These are phyloP conservation scores for Poicephalus gulielmi DNA, from an alignment of 2,113 vertebrate species.

Conservation along the genomic window DNA sequence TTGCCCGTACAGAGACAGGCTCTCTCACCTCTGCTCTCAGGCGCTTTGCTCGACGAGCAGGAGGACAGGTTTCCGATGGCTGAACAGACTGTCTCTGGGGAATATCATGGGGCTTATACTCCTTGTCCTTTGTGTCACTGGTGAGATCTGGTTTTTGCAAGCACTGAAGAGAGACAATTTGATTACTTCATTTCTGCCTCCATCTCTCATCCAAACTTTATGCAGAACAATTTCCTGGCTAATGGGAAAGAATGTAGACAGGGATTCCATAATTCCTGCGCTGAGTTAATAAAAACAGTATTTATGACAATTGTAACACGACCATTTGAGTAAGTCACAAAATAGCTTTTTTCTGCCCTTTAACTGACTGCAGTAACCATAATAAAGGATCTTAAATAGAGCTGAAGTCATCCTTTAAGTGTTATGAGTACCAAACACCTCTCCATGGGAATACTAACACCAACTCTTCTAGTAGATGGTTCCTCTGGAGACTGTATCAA, in stretches of 20 bases:
- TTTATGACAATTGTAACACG: neutral
- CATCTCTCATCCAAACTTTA: neutral
- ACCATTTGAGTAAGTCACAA: neutral
- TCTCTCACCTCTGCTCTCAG: constrained; percentile 86
- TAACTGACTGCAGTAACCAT: neutral
- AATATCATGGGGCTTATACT: constrained; percentile 86
- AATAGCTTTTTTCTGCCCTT: neutral
- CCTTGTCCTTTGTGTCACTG: constrained; percentile 82
- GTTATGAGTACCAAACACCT: neutral
- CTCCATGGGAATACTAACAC: neutral
- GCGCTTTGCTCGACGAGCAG: constrained; percentile 87
- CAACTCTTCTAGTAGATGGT: neutral
- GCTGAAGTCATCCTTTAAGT: neutral
- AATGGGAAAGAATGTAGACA: neutral
- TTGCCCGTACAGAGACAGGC: rapidly evolving
- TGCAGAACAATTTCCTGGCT: neutral
- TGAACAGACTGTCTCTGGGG: constrained; percentile 80
- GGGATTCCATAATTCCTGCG: neutral
- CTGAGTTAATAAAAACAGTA: neutral
- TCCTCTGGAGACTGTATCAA: neutral
- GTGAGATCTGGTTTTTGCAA: constrained; percentile 83
- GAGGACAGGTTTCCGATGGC: constrained; percentile 72
- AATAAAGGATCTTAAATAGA: neutral
- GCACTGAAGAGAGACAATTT: constrained; percentile 72
- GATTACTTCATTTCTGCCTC: neutral